Evolutionary conservation across 2,888 invertebrate species (phyloP).

Genomic region (Campaea margaritaria): DNA sequence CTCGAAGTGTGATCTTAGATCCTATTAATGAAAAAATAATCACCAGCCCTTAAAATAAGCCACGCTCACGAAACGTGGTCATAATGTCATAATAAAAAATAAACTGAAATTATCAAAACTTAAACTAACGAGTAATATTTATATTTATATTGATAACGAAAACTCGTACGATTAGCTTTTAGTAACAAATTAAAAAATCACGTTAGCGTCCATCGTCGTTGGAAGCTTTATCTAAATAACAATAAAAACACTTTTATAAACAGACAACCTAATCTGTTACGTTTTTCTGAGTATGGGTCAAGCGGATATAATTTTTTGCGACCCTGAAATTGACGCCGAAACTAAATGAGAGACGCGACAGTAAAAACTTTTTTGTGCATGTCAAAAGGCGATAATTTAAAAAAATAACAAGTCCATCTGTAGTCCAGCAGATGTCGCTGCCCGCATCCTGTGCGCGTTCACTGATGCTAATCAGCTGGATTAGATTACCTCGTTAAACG

Average conservation of each 20-base stretch:
- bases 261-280: neutral
- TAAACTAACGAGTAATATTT: neutral
- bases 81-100: no score
- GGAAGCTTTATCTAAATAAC: neutral
- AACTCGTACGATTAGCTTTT: neutral
- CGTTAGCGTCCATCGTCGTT: neutral
- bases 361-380: constrained; percentile 21
- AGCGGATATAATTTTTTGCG: constrained; percentile 17
- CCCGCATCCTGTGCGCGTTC: constrained; percentile 37
- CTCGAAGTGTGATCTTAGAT: no score
- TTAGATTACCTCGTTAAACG: constrained; percentile 35
- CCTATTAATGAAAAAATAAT: no score
- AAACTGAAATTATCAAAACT: neutral
- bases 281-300: constrained; percentile 10
- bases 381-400: constrained; percentile 20
- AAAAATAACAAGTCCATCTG: constrained; percentile 17
- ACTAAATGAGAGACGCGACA: constrained; percentile 16
- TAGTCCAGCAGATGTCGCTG: constrained; percentile 20
- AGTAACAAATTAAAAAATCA: constrained; percentile 6
- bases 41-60: no score
- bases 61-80: no score
- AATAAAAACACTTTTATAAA: constrained; percentile 1
- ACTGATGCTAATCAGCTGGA: constrained; percentile 34
- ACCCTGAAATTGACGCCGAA: constrained; percentile 10
- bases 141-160: neutral